Base-by-base conservation (phyloP, 2,888 invertebrate genomes). In the Neelides folsomi region DNA sequence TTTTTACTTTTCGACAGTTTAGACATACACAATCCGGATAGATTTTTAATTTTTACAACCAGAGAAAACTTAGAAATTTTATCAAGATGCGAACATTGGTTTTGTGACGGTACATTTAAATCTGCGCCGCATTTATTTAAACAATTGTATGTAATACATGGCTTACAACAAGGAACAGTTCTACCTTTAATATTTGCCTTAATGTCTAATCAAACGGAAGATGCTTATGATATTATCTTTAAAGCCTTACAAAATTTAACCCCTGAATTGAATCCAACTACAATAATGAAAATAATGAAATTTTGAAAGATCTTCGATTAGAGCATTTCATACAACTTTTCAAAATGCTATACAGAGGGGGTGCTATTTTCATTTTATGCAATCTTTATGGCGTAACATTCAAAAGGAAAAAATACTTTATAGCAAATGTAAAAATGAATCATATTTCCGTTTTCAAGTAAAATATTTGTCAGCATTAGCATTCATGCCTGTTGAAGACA, bases 131-230 rank as follows among this genome's bases (percentile, higher is more conserved):
- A n/a, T n/a, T n/a, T n/a, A n/a, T n/a, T n/a, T n/a, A n/a, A n/a
- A n/a, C 55, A 54, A 44, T 19, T 54, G 1, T 51, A 51, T 18
- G 51, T 51, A 2, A 34, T 49, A 12, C 54, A 54, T 18, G 47
- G 47, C 10, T n/a, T 34, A 13, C 41, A 41, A 1, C 37, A 34
- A 15, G n/a, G 35, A 19, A 43, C 35, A 15, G 38, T 51, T 1
- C 10, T 54, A 15, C 54, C 54, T 18, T 12, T 45, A 0, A 27
- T 54, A 1, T 54, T 18, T 42, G 54, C 49, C 0, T 41, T 54
- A n/a, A 15, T 51, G 1, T 45, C 51, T 1, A 38, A 45, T 4
- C 34, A 36, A 18, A 16, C 15, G 1, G 46, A 54, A 35, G 2
- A 13, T 2, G 48, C 42, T 1, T 54, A 54, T 13, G 2, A 15